Percentiles rank a stretch among this genome's conserved stretches.
Conservation (phyloP, 2,113 vertebrate species). For the Sigmodon hispidus region DNA sequence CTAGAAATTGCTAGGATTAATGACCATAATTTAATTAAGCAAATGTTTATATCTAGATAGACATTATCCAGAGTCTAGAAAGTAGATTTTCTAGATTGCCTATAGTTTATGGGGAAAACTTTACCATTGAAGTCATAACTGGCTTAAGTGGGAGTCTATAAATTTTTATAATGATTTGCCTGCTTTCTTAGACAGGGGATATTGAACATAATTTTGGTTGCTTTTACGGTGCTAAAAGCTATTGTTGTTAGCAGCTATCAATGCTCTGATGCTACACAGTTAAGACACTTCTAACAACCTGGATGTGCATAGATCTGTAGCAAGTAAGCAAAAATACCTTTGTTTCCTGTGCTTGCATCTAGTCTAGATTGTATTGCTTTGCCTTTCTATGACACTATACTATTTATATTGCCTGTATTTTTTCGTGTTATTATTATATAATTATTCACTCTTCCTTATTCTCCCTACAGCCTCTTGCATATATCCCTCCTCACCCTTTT, state of each 20-base stretch:
- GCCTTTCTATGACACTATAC: neutral
- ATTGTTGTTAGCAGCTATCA: slow-evolving; percentile 60
- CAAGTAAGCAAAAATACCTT: slow-evolving; percentile 27
- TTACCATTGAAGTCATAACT: slow-evolving; percentile 69
- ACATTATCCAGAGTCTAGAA: slow-evolving; percentile 63
- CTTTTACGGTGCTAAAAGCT: too few species aligned
- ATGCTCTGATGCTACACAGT: slow-evolving; percentile 51
- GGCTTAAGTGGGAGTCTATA: slow-evolving; percentile 58
- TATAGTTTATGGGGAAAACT: slow-evolving; percentile 64
- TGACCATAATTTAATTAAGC: slow-evolving; percentile 46
- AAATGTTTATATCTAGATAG: slow-evolving; percentile 62
- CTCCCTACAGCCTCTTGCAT: neutral
- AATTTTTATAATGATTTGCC: slow-evolving; percentile 72
- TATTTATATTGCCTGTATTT: neutral
- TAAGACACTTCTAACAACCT: neutral
- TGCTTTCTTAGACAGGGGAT: slow-evolving; percentile 73
- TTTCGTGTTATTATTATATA: neutral
- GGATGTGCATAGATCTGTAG: slow-evolving; percentile 28
- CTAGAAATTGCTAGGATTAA: slow-evolving; percentile 58
- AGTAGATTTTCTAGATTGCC: slow-evolving; percentile 67
- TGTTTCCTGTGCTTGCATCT: slow-evolving; percentile 40
- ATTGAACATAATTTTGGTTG: slow-evolving; percentile 70
- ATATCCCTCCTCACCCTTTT: neutral
- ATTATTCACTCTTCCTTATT: neutral
- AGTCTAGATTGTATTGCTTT: neutral